Evolutionary conservation across 1,140 invertebrate genomes (phyloP).

Genomic region (Drosophila saltans): DNA sequence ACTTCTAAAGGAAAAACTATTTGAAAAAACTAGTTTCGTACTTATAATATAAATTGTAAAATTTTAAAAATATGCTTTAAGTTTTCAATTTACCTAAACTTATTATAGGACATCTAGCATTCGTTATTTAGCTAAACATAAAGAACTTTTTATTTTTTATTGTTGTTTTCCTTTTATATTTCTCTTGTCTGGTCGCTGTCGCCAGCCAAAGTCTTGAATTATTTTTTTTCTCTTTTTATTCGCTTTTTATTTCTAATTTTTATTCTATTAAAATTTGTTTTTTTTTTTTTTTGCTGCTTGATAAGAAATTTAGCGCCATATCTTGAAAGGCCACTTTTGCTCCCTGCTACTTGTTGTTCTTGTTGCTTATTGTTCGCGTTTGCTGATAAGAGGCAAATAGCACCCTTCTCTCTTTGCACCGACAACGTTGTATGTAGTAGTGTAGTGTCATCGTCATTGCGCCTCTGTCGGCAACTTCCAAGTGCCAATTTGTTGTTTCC

Average conservation of each 20-base stretch:
- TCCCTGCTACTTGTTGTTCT: slow-evolving; percentile 9
- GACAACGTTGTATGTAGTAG: too few species aligned
- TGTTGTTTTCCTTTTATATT: slow-evolving; percentile 6
- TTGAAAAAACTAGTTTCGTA: too few species aligned
- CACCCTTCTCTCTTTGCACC: neutral
- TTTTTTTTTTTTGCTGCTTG: slow-evolving; percentile 30
- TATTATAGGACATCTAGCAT: neutral
- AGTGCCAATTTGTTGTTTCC: slow-evolving; percentile 24
- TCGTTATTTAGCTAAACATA: neutral
- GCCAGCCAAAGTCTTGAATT: slow-evolving; percentile 4
- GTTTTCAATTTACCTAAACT: neutral
- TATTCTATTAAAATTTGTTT: slow-evolving; percentile 23
- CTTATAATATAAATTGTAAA: too few species aligned
- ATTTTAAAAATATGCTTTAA: too few species aligned
- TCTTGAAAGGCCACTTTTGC: slow-evolving; percentile 33
- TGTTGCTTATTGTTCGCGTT: slow-evolving; percentile 18
- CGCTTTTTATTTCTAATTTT: slow-evolving; percentile 30
- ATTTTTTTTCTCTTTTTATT: neutral
- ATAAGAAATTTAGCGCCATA: slow-evolving; percentile 63
- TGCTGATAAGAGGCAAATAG: slow-evolving; percentile 46
- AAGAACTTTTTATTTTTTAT: neutral
- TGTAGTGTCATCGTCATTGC: neutral
- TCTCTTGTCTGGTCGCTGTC: neutral
- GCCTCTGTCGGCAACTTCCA: slow-evolving; percentile 28
- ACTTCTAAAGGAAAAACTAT: too few species aligned